A percentile compares a stretch with the other conserved stretches of the same genome.
Conservation (phyloP, 1,140 invertebrate species). For the Aethina tumida region DNA sequence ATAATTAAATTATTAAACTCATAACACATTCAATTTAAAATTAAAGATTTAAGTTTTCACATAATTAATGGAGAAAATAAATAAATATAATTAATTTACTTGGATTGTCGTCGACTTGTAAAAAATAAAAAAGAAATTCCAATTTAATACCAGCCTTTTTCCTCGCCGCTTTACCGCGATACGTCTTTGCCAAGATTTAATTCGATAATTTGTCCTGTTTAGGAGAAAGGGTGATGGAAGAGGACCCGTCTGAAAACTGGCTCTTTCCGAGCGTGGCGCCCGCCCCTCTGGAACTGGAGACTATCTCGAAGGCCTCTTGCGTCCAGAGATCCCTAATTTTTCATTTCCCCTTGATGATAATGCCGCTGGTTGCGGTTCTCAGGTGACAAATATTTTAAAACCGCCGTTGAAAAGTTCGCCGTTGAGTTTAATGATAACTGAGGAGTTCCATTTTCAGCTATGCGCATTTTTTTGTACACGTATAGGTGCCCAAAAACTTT, state of each 20-base stretch:
- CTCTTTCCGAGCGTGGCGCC: constrained; percentile 26
- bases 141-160: not conserved
- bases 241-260: constrained; percentile 26
- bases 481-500: not conserved
- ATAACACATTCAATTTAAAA: no score
- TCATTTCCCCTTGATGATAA: constrained; percentile 13
- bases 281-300: constrained; percentile 25
- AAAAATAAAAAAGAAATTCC: not conserved
- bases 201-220: constrained; percentile 2
- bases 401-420: constrained; percentile 1
- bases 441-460: not conserved
- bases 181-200: no score
- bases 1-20: no score
- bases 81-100: not conserved
- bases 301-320: constrained; percentile 11
- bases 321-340: constrained; percentile 8
- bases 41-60: not conserved
- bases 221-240: constrained; percentile 13
- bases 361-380: constrained; percentile 15
- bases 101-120: not conserved
- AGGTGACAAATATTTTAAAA: constrained; percentile 19
- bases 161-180: not conserved
- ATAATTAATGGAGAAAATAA: not conserved
- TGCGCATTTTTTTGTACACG: no score
- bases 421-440: not conserved